Conservation (phyloP, 1,140 invertebrate species). For the Saxidomus purpurata region DNA sequence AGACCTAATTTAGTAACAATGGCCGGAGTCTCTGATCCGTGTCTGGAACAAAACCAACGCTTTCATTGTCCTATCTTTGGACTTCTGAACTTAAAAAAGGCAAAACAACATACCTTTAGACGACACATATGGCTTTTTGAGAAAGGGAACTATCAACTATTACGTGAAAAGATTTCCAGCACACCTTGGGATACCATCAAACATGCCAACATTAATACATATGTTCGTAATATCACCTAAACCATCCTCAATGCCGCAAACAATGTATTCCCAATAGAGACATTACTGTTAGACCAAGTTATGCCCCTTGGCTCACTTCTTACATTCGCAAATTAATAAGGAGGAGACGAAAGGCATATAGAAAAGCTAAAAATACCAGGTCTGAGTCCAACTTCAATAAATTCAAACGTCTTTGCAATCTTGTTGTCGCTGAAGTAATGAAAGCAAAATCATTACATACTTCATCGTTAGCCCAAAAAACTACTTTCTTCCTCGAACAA, state of each 20-base stretch:
- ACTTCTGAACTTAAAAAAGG: not conserved
- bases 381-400: too few relatives aligned
- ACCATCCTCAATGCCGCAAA: not conserved
- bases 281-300: not conserved
- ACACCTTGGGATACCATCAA: not conserved
- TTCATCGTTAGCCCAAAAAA: not conserved
- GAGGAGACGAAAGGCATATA: not conserved
- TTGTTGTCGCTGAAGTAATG: not conserved
- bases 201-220: not conserved
- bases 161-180: not conserved
- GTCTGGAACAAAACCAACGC: not conserved
- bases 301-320: not conserved
- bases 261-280: not conserved
- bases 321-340: not conserved
- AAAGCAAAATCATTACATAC: not conserved
- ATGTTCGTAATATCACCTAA: not conserved
- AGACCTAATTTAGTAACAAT: not conserved
- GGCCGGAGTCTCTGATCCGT: not conserved
- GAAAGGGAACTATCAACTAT: constrained; percentile 9
- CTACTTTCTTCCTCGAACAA: not conserved
- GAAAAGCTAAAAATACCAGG: not conserved
- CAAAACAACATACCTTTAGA: not conserved
- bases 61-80: constrained; percentile 37
- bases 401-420: not conserved
- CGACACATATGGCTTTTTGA: not conserved